Percentiles rank a stretch among this genome's conserved stretches.
Conservation (phyloP, 2,797 vertebrate genomes). For the Danio tinwini region DNA sequence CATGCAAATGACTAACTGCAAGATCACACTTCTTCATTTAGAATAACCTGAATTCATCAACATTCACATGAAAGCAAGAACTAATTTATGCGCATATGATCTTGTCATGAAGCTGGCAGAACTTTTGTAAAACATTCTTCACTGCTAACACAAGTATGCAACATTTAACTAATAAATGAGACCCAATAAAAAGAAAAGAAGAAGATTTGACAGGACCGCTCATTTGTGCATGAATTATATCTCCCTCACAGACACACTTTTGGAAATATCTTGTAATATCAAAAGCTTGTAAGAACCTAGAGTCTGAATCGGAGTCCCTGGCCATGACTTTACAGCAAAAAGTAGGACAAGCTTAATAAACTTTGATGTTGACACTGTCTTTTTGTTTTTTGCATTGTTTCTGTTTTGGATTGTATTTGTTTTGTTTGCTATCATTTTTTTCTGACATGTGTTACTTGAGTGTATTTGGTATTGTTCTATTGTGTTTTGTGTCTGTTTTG, state of each 20-base stretch:
- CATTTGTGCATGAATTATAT: neutral
- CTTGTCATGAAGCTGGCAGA: neutral
- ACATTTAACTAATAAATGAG: constrained; percentile 27
- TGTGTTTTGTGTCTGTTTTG: too few relatives aligned
- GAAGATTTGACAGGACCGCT: neutral
- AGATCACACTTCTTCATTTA: neutral
- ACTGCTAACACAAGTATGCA: neutral
- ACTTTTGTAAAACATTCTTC: neutral
- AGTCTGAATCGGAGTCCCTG: too few relatives aligned
- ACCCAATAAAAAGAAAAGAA: constrained; percentile 16
- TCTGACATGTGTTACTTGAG: too few relatives aligned
- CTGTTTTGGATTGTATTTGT: too few relatives aligned
- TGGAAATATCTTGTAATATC: constrained; percentile 3
- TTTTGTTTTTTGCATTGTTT: too few relatives aligned
- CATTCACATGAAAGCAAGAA: neutral
- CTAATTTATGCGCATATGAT: neutral
- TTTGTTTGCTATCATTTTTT: too few relatives aligned
- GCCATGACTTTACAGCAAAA: too few relatives aligned
- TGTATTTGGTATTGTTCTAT: too few relatives aligned
- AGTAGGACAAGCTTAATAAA: too few relatives aligned
- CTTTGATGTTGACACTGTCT: too few relatives aligned
- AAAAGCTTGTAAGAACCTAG: too few relatives aligned
- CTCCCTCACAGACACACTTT: neutral
- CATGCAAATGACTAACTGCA: neutral
- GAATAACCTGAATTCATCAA: neutral